Percentiles rank a stretch among this genome's conserved stretches.
These are phyloP conservation scores for Chloropsis cyanopogon DNA, from an alignment of 2,113 vertebrate species.

Conservation along the genomic window DNA sequence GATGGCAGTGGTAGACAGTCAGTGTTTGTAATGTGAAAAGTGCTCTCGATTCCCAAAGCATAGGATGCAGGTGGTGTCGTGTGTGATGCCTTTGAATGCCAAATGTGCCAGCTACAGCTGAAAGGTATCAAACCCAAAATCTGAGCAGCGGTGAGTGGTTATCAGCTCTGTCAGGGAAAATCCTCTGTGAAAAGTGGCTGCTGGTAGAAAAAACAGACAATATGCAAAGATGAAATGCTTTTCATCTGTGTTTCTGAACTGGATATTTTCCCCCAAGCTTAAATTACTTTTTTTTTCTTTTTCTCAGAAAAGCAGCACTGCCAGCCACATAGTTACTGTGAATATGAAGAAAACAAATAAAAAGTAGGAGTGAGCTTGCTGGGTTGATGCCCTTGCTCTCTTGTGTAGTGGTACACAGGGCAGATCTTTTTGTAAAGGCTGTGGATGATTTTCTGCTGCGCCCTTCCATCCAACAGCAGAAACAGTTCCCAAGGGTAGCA, in stretches of 20 bases:
- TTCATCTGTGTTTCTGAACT: constrained; percentile 4
- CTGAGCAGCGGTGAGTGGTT: neutral
- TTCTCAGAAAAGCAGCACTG: neutral
- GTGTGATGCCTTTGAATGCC: neutral
- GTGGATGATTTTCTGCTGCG: neutral
- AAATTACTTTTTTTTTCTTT: neutral
- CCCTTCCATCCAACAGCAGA: fast-evolving
- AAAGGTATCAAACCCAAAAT: constrained; percentile 14
- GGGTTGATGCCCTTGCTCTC: neutral
- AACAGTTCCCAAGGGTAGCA: neutral
- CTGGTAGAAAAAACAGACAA: neutral
- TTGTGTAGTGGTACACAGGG: neutral
- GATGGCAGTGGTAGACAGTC: neutral
- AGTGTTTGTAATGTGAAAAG: neutral
- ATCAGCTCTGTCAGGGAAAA: constrained; percentile 17
- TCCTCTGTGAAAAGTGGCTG: neutral
- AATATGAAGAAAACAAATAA: neutral
- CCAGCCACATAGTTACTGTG: neutral
- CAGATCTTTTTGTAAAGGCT: neutral
- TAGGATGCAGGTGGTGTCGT: neutral
- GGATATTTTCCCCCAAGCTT: neutral
- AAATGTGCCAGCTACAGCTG: neutral
- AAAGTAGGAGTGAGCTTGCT: neutral
- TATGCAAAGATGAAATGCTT: neutral
- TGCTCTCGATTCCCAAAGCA: neutral